These are phyloP conservation scores for Temnopleurus reevesii DNA, from an alignment of 53 echinoderm and acorn worm species.

Conservation along the genomic window DNA sequence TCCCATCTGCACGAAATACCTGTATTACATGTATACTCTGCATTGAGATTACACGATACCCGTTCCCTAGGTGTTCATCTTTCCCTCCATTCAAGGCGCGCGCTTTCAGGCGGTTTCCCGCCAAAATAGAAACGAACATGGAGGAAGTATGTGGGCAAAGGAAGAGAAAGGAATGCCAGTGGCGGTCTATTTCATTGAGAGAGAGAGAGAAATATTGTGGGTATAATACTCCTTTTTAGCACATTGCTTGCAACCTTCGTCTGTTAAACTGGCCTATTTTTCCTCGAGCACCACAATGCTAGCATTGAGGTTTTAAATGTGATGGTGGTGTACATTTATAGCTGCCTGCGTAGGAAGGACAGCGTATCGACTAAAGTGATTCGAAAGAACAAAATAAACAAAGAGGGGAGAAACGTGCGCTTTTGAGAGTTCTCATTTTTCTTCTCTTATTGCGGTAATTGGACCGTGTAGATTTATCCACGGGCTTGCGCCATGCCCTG, in stretches of 20 bases:
- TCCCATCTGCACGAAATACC: not conserved
- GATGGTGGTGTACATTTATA: not conserved
- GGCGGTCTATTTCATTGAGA: not conserved
- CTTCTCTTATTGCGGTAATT: slow-evolving; percentile 33
- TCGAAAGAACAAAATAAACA: not conserved
- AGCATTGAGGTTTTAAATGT: not conserved
- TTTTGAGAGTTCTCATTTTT: not conserved
- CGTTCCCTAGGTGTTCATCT: not conserved
- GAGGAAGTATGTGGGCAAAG: not conserved
- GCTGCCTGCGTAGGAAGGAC: not conserved
- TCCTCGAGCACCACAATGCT: not conserved
- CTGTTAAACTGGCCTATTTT: not conserved
- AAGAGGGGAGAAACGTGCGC: not conserved
- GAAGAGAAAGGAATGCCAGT: not conserved
- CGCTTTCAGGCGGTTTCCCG: not conserved
- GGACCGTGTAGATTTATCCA: not conserved
- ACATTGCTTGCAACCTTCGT: not conserved
- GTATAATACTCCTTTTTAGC: no score
- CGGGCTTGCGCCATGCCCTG: not conserved
- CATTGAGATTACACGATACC: not conserved
- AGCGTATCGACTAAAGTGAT: not conserved
- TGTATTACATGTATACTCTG: not conserved
- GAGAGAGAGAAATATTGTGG: not conserved
- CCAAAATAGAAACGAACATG: not conserved
- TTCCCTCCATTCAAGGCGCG: not conserved